These are phyloP conservation scores for Allolobophora icterica DNA, from an alignment of 2,888 invertebrate genomes.

Conservation along the genomic window DNA sequence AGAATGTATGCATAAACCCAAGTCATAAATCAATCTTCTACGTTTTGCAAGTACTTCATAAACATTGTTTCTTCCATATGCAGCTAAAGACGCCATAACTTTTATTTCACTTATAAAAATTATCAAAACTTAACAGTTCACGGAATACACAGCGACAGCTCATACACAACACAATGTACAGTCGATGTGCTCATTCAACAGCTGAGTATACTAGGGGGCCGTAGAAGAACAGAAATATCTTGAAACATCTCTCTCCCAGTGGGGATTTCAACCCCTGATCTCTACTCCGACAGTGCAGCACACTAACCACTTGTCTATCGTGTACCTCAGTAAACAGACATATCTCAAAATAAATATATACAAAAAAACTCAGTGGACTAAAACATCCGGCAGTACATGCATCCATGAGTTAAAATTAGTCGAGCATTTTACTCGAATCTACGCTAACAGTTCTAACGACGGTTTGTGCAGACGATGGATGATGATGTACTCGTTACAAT, in stretches of 20 bases:
- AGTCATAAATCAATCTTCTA: neutral
- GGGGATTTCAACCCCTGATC: neutral
- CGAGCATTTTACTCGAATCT: neutral
- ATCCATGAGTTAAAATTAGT: neutral
- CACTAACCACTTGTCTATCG: neutral
- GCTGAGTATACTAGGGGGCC: neutral
- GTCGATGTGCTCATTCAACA: neutral
- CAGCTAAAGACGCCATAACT: neutral
- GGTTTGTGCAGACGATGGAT: neutral
- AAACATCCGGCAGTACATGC: neutral
- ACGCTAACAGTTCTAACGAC: neutral
- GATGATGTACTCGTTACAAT: neutral
- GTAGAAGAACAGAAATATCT: neutral
- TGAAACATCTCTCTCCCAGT: neutral
- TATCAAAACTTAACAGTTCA: neutral
- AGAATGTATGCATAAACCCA: too few relatives aligned
- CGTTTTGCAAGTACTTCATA: neutral
- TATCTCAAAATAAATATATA: neutral
- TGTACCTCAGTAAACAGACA: neutral
- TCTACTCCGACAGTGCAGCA: neutral
- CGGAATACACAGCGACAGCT: neutral
- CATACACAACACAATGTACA: neutral
- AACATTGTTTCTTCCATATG: too few relatives aligned
- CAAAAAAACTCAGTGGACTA: neutral
- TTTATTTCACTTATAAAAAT: neutral